Evolutionary conservation across 1,140 invertebrate species (phyloP).

Genomic region (Zaprionus africanus): DNA sequence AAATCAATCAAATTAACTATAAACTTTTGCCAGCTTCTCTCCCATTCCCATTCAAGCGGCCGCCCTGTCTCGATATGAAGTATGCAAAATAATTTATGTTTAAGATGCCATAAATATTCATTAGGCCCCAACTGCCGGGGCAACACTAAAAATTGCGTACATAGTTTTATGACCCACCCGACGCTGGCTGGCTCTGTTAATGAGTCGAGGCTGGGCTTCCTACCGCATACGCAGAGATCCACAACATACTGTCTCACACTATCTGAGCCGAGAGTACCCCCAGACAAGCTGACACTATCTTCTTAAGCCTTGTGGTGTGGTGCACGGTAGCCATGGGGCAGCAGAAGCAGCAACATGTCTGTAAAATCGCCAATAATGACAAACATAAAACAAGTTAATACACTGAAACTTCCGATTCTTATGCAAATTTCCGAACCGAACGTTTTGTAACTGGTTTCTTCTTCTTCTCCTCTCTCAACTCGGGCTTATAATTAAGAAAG

Average conservation of each 20-base stretch:
- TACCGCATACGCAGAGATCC: not conserved
- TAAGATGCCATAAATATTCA: conserved; percentile 79
- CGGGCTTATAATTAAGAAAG: conserved; percentile 78
- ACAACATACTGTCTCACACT: not conserved
- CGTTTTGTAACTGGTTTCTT: conserved; percentile 73
- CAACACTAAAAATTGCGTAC: conserved; percentile 58
- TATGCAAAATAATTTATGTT: conserved; percentile 79
- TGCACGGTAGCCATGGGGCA: conserved; percentile 59
- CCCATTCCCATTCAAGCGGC: conserved; percentile 2
- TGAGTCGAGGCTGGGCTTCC: conserved; percentile 49
- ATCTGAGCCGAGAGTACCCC: conserved; percentile 8
- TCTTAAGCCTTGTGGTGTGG: conserved; percentile 19
- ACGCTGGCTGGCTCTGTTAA: conserved; percentile 49
- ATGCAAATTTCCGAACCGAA: conserved; percentile 66
- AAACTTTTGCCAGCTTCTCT: conserved; percentile 61
- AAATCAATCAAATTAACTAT: conserved; percentile 82
- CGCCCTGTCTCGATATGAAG: conserved; percentile 55
- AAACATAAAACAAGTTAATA: conserved; percentile 83
- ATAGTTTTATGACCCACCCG: conserved; percentile 65
- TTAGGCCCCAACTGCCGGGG: conserved; percentile 51
- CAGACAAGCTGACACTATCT: conserved; percentile 13
- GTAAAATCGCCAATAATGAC: conserved; percentile 81
- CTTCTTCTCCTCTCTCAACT: not conserved
- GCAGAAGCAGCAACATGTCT: conserved; percentile 57
- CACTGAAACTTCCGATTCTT: conserved; percentile 70